Percentiles rank a stretch among this genome's conserved stretches.
phyloP scores from a whole-genome alignment of 2,888 invertebrate genomes.

The Crocallis elinguaria region DNA sequence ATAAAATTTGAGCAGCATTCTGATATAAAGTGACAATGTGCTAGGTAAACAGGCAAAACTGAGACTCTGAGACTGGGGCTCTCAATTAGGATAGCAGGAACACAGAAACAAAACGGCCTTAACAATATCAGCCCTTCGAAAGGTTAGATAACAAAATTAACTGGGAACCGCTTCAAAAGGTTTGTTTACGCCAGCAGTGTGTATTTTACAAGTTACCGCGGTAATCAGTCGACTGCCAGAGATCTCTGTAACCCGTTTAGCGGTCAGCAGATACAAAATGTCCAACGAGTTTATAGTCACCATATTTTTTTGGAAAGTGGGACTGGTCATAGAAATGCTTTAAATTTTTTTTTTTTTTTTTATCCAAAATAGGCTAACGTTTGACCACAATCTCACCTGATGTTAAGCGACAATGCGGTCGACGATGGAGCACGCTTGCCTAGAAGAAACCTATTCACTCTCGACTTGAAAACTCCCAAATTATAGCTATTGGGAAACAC shows the following conservation, averaged over 20 bases:
- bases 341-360: not conserved
- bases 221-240: slow-evolving; percentile 32
- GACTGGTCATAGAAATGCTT: not conserved
- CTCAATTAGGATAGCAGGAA: not conserved
- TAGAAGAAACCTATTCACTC: too few relatives aligned
- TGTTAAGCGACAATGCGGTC: too few relatives aligned
- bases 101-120: not conserved
- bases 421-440: too few relatives aligned
- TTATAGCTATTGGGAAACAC: too few relatives aligned
- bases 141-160: slow-evolving; percentile 17
- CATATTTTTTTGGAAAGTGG: not conserved
- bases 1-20: too few relatives aligned
- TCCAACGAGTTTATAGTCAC: not conserved
- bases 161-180: slow-evolving; percentile 1
- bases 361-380: too few relatives aligned
- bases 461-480: too few relatives aligned
- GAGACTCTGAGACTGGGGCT: too few relatives aligned
- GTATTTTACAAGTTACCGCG: slow-evolving; percentile 33
- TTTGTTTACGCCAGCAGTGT: slow-evolving; percentile 22
- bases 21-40: too few relatives aligned
- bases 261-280: slow-evolving; percentile 2
- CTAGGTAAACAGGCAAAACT: too few relatives aligned
- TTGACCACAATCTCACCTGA: too few relatives aligned
- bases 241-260: slow-evolving; percentile 32
- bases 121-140: slow-evolving; percentile 8